Evolutionary conservation across 2,113 vertebrate genomes (phyloP), one percentile per base, ranked within the genome.

Genomic region (Aptenodytes forsteri): DNA sequence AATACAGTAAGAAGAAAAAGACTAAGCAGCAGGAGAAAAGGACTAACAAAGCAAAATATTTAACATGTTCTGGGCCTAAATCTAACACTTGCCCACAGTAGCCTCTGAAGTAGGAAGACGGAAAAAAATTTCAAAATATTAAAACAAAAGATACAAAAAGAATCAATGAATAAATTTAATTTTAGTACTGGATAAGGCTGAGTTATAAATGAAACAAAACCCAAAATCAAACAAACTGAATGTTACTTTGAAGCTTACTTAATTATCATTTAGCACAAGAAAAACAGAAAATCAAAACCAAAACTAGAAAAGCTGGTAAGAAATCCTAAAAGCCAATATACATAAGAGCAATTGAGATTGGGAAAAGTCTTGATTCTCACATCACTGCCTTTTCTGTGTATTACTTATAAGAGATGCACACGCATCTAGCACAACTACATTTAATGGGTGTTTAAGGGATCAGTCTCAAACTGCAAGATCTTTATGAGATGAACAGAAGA

Each of bases 331-430:
- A 83, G 34, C 16, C 22, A 78, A 71, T 29, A 61, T 14, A 46
- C 1, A 0, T 40, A 47, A 40, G 19, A 36, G 11, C 55, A 79
- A 50, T 0, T 56, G 29, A 77, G 23, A 59, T 1, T 46, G 32
- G 19, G 36, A 70, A 34, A 61, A 79, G 26, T 58, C 50, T 59
- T 11, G 6, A 46, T 49, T 44, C 26, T 50, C 49, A 34, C 23
- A 59, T 16, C 7, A 8, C 5, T 62, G 42, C 21, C 13, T 61
- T 55, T 55, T 56, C 75, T 21, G 13, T 5, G 2, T 59, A 44
- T 36, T 54, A 34, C 4, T 67, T 44, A 7, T 42, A 42, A 42
- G 42, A 42, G 42, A 42, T 32, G 40, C 67, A 88, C 11, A 32
- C 1, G 1, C 10, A 78, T 3, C 11, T 13, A 67, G 64, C 56